Percentiles rank a stretch among this genome's conserved stretches.
Conservation (phyloP, 2,888 invertebrate species). For the Ophioninae sp. region DNA sequence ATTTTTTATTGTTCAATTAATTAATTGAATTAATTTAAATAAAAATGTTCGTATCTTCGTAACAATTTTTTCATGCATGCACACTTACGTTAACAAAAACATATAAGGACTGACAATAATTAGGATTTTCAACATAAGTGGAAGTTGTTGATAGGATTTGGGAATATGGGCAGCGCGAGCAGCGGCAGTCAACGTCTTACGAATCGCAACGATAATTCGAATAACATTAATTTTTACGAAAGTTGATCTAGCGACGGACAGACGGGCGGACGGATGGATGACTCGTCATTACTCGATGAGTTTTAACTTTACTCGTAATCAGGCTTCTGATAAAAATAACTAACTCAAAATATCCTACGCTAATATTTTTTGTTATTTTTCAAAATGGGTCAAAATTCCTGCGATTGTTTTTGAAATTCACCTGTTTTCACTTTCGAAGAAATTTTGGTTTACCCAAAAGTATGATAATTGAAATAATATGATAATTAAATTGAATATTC, state of each 20-base stretch:
- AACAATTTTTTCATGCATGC: conserved; percentile 42
- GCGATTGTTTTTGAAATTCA: neutral
- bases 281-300: conserved; percentile 7
- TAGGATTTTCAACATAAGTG: conserved; percentile 50
- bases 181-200: conserved; percentile 81
- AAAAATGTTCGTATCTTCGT: conserved; percentile 16
- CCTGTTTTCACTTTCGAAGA: no score
- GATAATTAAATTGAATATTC: no score
- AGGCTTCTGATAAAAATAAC: conserved; percentile 18
- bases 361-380: conserved; percentile 11
- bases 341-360: conserved; percentile 7
- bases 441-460: no score
- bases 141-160: conserved; percentile 42
- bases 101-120: conserved; percentile 11
- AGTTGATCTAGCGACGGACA: conserved; percentile 58
- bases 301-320: conserved; percentile 22
- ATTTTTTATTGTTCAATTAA: no score
- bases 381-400: neutral
- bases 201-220: conserved; percentile 69
- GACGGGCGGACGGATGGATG: conserved; percentile 61
- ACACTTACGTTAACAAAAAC: conserved; percentile 11
- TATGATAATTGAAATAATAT: no score
- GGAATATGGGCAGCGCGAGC: conserved; percentile 81
- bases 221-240: conserved; percentile 31
- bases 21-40: neutral